A percentile compares a stretch with the other conserved stretches of the same genome.
Evolutionary conservation across 1,140 invertebrate genomes (phyloP).

Genomic region (Phthorimaea operculella): DNA sequence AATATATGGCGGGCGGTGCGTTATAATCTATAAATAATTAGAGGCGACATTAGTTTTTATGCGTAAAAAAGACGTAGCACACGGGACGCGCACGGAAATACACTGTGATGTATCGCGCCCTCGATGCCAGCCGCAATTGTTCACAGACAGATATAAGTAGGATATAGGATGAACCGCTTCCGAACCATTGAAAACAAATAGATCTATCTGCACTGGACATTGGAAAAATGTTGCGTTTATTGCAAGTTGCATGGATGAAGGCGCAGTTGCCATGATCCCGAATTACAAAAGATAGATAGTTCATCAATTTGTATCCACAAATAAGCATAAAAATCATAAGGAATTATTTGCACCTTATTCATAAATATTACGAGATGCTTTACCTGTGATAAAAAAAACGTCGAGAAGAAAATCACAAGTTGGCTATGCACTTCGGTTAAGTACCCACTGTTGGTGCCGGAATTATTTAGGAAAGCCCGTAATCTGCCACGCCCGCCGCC

Average conservation of each 20-base stretch:
- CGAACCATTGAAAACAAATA: no score
- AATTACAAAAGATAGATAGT: no score
- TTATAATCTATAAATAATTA: slow-evolving; percentile 68
- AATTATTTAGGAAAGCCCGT: slow-evolving; percentile 59
- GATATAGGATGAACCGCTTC: no score
- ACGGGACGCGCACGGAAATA: slow-evolving; percentile 54
- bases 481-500: slow-evolving; percentile 58
- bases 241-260: neutral
- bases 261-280: neutral
- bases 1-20: slow-evolving; percentile 62
- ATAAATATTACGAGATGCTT: no score
- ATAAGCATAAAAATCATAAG: no score
- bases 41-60: slow-evolving; percentile 64
- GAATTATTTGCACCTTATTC: no score
- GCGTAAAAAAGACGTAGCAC: slow-evolving; percentile 58
- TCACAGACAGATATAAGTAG: slow-evolving; percentile 10
- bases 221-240: no score
- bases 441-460: slow-evolving; percentile 40
- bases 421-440: slow-evolving; percentile 43
- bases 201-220: no score
- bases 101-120: slow-evolving; percentile 49
- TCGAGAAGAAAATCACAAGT: slow-evolving; percentile 42
- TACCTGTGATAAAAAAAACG: slow-evolving; percentile 31
- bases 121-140: slow-evolving; percentile 40
- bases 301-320: no score